Evolutionary conservation across 1,140 invertebrate species (phyloP).

Genomic region (Conus ventricosus): DNA sequence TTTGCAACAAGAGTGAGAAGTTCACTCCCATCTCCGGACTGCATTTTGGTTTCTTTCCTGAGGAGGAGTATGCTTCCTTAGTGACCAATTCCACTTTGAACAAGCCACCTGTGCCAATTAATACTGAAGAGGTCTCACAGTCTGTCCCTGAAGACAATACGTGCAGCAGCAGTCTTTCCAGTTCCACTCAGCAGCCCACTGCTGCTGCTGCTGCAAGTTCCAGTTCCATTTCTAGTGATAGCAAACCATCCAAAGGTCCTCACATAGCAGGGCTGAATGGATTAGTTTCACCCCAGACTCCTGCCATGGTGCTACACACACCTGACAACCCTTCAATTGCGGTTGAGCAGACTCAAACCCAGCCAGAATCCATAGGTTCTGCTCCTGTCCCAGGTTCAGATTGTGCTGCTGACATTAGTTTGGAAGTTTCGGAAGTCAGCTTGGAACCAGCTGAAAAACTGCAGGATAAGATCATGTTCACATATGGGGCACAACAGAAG

Average conservation of each 20-base stretch:
- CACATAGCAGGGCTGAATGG: slow-evolving; percentile 23
- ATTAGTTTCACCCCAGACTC: not conserved
- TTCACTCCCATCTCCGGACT: not conserved
- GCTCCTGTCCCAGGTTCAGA: not conserved
- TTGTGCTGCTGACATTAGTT: not conserved
- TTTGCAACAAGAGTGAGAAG: not conserved
- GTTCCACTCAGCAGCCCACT: not conserved
- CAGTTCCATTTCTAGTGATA: not conserved
- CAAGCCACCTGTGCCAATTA: not conserved
- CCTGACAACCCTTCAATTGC: not conserved
- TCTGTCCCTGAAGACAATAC: not conserved
- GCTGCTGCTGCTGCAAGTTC: not conserved
- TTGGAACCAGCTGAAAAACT: not conserved
- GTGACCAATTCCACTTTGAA: not conserved
- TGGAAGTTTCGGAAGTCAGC: not conserved
- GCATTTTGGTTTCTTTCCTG: not conserved
- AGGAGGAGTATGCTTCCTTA: not conserved
- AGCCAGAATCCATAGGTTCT: not conserved
- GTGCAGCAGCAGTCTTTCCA: not conserved
- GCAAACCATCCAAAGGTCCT: slow-evolving; percentile 11
- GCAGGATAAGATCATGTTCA: not conserved
- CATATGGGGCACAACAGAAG: not conserved
- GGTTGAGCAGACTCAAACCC: not conserved
- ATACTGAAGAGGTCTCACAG: not conserved
- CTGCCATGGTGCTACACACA: not conserved